These are phyloP conservation scores for Tetragnatha versicolor DNA, from an alignment of 1,140 invertebrate genomes.

Conservation along the genomic window DNA sequence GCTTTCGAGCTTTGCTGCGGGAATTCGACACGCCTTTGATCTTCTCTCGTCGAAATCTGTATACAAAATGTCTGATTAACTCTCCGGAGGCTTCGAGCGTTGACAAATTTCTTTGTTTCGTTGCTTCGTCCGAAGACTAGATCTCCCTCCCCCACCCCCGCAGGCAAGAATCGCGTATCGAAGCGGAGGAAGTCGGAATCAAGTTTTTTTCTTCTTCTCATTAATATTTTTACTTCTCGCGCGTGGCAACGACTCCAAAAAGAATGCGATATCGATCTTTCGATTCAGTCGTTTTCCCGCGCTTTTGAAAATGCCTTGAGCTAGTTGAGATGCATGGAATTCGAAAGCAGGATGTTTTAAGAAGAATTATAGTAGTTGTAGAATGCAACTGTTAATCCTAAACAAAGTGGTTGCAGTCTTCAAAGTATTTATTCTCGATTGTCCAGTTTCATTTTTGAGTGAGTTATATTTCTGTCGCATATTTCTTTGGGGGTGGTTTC, in stretches of 20 bases:
- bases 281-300: constrained; percentile 1
- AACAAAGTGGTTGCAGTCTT: too few relatives aligned
- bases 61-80: constrained; percentile 15
- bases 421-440: too few relatives aligned
- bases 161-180: not conserved
- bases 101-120: constrained; percentile 24
- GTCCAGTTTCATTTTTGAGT: too few relatives aligned
- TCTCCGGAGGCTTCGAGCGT: not conserved
- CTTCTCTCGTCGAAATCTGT: not conserved
- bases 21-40: not conserved
- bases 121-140: too few relatives aligned
- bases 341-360: too few relatives aligned
- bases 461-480: too few relatives aligned
- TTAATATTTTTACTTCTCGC: constrained; percentile 24
- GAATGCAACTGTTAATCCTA: too few relatives aligned
- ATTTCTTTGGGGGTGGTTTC: too few relatives aligned
- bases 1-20: too few relatives aligned
- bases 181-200: constrained; percentile 20
- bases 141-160: not conserved
- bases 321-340: too few relatives aligned
- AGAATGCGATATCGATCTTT: constrained; percentile 3
- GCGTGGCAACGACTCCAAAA: constrained; percentile 16
- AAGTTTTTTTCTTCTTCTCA: constrained; percentile 15
- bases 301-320: not conserved
- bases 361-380: too few relatives aligned